Evolutionary conservation across 2,888 invertebrate genomes (phyloP), one percentile per base, ranked within the genome.

Genomic region (Latrodectus elegans): DNA sequence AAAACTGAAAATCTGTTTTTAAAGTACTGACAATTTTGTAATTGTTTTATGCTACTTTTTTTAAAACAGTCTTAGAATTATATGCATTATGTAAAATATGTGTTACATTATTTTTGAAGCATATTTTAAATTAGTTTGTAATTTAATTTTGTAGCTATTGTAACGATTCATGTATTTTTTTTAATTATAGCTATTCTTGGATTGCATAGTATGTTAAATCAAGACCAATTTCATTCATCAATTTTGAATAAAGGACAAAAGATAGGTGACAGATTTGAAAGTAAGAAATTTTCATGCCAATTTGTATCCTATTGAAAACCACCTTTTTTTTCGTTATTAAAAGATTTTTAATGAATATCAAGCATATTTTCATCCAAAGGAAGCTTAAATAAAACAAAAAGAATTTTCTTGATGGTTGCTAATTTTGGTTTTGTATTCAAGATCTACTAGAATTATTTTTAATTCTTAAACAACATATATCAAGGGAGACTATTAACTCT

Each of bases 181-280:
- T 60, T 64, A 15, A 73, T 93, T 93, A 3, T 93, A 97, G 99
- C 98, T 92, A 98, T 99, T 93, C 95, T 99, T 92, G 99, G 99
- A 92, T 98, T 99, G 95, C 99, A 99, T 94, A 99, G 99, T 89
- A 99, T 99, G 97, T 97, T 99, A 96, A 99, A 99, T 93, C 99
- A 99, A 94, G 98, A 99, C 92, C 99, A 99, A 93, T 99, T 98
- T 93, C 98, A 99, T 94, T 98, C 98, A 89, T 99, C 99, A 67
- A 94, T 97, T 89, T 93, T 97, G 90, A 97, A 97, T 94, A 97
- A 97, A 93, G 97, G 90, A 12, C 91, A 91, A 71, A 88, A 84
- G 70, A 80, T 89, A 52, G 90, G 90, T 53, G 90, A 90, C 64
- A 91, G 90, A 79, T 91, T 91, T 90, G 90, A 91, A 88, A 91